Percentiles rank a stretch among this genome's conserved stretches.
These are phyloP conservation scores for Drosophila virilis DNA, from an alignment of 1,140 invertebrate species.

Conservation along the genomic window DNA sequence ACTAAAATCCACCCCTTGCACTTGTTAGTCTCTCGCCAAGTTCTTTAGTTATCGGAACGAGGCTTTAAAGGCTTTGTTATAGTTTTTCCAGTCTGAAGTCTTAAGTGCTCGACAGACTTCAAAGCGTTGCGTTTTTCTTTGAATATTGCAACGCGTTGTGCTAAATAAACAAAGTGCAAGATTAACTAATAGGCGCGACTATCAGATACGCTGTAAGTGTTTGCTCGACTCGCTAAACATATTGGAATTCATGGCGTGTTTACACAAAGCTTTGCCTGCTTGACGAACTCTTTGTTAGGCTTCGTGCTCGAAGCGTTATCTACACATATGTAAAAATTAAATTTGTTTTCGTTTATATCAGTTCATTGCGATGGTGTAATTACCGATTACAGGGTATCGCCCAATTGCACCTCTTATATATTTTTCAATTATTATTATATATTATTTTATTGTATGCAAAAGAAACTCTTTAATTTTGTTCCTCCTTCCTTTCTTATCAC, in stretches of 20 bases:
- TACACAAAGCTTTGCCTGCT: slow-evolving; percentile 2
- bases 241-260: slow-evolving; percentile 12
- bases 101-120: neutral
- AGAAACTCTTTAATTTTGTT: too few relatives aligned
- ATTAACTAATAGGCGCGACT: neutral
- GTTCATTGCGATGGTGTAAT: neutral
- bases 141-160: neutral
- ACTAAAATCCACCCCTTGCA: too few relatives aligned
- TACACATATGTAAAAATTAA: slow-evolving; percentile 1
- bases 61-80: neutral
- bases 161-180: neutral
- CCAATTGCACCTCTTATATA: neutral
- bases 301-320: slow-evolving; percentile 7
- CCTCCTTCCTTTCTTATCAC: too few relatives aligned
- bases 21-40: too few relatives aligned
- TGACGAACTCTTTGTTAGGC: slow-evolving; percentile 3
- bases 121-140: neutral
- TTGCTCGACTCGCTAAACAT: neutral
- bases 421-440: neutral
- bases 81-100: neutral
- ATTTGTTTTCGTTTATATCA: slow-evolving; percentile 5
- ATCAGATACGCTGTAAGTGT: slow-evolving; percentile 1
- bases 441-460: too few relatives aligned
- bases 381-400: neutral
- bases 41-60: too few relatives aligned